phyloP scores from a whole-genome alignment of 2,888 invertebrate species.

The Agonum fuliginosum region DNA sequence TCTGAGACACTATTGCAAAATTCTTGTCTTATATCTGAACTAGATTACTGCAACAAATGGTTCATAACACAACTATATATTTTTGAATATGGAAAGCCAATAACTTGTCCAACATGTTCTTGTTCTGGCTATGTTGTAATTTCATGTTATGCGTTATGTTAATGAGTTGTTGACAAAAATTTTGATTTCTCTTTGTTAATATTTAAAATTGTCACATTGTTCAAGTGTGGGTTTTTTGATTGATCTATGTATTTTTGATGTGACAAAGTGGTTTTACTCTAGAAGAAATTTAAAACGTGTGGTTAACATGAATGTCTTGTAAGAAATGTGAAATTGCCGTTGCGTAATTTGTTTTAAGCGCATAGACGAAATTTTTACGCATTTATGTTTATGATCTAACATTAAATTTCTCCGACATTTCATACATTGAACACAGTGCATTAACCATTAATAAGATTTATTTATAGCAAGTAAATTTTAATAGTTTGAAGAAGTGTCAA shows the following conservation, averaged over 20 bases:
- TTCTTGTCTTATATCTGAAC: background rate
- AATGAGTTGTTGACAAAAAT: constrained; percentile 33
- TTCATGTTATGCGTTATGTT: constrained; percentile 29
- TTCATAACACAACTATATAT: constrained; percentile 14
- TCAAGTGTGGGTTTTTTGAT: constrained; percentile 6
- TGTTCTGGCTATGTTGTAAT: constrained; percentile 42
- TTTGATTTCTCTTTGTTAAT: constrained; percentile 36
- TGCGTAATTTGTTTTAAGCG: constrained; percentile 11
- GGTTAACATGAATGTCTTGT: constrained; percentile 15
- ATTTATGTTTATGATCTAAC: background rate
- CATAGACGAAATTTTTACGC: background rate
- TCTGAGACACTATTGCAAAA: constrained; percentile 18
- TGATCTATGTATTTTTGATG: background rate
- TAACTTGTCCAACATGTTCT: constrained; percentile 54
- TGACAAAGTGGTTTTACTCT: background rate
- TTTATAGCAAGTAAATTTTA: too few species aligned
- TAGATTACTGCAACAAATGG: constrained; percentile 22
- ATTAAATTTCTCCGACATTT: constrained; percentile 34
- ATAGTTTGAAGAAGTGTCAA: too few species aligned
- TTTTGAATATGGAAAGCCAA: constrained; percentile 45
- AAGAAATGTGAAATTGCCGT: constrained; percentile 24
- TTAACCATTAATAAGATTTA: background rate
- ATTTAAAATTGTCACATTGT: constrained; percentile 6
- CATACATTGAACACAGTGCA: background rate
- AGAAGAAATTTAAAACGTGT: constrained; percentile 18